phyloP scores from a whole-genome alignment of 2,797 vertebrate genomes.

The Gymnocypris eckloni region DNA sequence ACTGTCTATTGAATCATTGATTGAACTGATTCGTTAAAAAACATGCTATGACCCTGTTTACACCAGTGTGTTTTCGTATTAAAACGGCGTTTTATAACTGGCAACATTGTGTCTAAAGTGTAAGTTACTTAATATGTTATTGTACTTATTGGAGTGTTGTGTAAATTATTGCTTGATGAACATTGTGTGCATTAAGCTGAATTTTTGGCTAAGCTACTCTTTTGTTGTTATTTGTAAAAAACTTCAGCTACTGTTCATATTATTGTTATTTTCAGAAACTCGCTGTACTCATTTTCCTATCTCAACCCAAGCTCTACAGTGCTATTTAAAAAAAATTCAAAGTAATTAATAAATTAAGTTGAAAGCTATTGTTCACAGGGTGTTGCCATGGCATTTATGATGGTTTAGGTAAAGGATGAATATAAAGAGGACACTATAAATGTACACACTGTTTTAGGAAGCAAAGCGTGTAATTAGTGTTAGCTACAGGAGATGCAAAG shows the following conservation, averaged over 20 bases:
- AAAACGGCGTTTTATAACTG: not conserved
- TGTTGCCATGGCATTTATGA: constrained; percentile 19
- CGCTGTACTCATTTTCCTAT: not conserved
- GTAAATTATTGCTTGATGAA: not conserved
- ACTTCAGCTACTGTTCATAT: not conserved
- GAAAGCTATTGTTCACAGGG: not conserved
- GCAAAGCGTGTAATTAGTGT: constrained; percentile 45
- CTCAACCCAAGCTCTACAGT: not conserved
- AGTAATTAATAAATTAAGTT: constrained; percentile 31
- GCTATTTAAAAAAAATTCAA: constrained; percentile 19
- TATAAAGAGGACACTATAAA: constrained; percentile 21
- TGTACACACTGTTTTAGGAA: constrained; percentile 38
- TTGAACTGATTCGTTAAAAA: not conserved
- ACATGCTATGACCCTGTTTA: not conserved
- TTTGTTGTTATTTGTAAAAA: not conserved
- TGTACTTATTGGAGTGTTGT: not conserved
- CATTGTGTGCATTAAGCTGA: not conserved
- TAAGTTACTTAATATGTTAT: not conserved
- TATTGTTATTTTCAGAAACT: not conserved
- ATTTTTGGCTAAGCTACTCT: not conserved
- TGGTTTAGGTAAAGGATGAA: constrained; percentile 21
- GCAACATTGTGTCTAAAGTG: not conserved
- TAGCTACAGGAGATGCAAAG: constrained; percentile 13
- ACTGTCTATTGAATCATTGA: not conserved
- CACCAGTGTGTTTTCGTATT: no score